Base-by-base conservation (phyloP, 2,888 invertebrate species). In the Mechanitis mazaeus region DNA sequence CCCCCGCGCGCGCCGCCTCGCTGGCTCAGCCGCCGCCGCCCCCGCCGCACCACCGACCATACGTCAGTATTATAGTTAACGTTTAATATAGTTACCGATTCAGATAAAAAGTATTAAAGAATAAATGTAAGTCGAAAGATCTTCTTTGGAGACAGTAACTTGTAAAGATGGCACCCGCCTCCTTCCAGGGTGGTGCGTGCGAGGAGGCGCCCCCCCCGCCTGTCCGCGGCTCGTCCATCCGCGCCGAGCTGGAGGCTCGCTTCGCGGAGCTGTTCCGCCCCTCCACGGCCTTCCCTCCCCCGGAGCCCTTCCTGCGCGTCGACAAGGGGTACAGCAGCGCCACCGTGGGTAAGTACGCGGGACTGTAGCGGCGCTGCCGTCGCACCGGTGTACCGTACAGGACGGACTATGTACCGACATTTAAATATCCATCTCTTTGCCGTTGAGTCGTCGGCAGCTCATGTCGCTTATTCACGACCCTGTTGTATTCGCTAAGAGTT, bases 311-410 rank as follows among this genome's bases (percentile, higher is more conserved):
- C 85, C 87, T 91, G 70, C 91, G 93, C 72, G 87, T 94, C 74
- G 81, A 91, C 50, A 95, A 95, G 83, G 91, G 93, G 57, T 94
- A 94, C 90, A 93, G 92, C 84, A 93, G 93, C 81, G 92, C 92
- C 67, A 79, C 84, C 2, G 79, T 77, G 66, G 87, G 89, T 90
- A 87, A 87, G 88, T 87, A 79, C 74, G 70, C 76, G 67, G 80
- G 65, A 65, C 5, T 50, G n/a, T 50, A 31, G 42, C 20, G 20
- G 20, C 20, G 20, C 20, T 20, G 20, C 20, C 20, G 20, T 20
- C 20, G 20, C 20, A 20, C 20, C 20, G 20, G 20, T 20, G 20
- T 20, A 20, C 20, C 20, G 20, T 20, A 20, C 20, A 20, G 20
- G 20, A 20, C 20, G 35, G 35, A 35, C 2, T 35, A 6, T 35